Evolutionary conservation across 2,888 invertebrate species (phyloP), one percentile per base, ranked within the genome.

Genomic region (Saturnia pavonia): DNA sequence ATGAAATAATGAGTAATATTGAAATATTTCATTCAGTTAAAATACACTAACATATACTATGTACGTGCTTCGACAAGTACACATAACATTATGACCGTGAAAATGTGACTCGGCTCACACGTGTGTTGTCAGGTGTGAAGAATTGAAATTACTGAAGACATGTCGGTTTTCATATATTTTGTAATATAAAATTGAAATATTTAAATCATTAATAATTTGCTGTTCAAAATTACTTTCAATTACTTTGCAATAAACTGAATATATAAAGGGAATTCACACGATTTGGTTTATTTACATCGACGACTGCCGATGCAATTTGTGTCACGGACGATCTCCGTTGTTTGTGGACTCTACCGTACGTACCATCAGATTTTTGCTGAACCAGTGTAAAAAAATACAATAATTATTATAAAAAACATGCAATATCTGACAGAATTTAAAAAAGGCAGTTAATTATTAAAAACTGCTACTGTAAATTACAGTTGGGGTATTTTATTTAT

Each of bases 41-140:
- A 60, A 60, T 27, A 14, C 11, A 11, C 57, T 11, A 60, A n/a
- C 4, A 8, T 4, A 57, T 57, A 11, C 3, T 25, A 57, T 60
- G 57, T 60, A 25, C 27, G 12, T 60, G 57, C 27, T 60, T 60
- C 57, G 27, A 27, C 14, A 25, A 27, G 57, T 60, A 60, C 57
- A 60, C 67, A 68, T 48, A 48, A 68, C 48, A 48, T 54, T 60
- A 70, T 71, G 71, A 70, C 71, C 73, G 69, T 73, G 73, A 70
- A 71, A 73, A 71, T 51, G 22, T 48, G 60, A 57, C 57, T 48
- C 68, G 66, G 43, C 69, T 71, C 68, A 68, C 68, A 42, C 51
- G 57, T 63, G 63, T 68, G 68, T 60, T 48, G 69, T 71, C 71
- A 71, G 45, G 65, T 70, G 70, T 57, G 69, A 72, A 69, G 42